These are phyloP conservation scores for Coremacera marginata DNA, from an alignment of 2,888 invertebrate species.

Conservation along the genomic window DNA sequence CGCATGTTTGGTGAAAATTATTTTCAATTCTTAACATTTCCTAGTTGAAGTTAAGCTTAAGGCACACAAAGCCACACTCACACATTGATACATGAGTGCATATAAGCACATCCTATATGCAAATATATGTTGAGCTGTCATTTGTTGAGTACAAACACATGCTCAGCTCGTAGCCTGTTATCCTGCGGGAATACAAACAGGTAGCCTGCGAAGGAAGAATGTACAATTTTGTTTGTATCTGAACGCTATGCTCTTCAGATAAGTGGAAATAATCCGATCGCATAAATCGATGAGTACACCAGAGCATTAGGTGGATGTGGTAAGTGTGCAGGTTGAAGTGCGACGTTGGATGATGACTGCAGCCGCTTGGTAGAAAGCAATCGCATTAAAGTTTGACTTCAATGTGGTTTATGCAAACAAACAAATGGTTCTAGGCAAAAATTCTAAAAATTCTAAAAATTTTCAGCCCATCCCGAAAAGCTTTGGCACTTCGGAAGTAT, in stretches of 20 bases:
- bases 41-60: background rate
- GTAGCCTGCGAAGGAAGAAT: background rate
- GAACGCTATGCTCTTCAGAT: background rate
- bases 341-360: background rate
- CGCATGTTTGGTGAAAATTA: background rate
- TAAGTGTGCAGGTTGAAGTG: background rate
- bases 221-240: background rate
- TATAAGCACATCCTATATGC: background rate
- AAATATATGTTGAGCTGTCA: background rate
- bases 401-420: background rate
- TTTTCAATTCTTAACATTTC: constrained; percentile 7
- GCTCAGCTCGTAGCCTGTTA: background rate
- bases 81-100: background rate
- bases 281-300: constrained; percentile 17
- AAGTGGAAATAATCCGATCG: constrained; percentile 30
- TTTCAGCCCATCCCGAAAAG: background rate
- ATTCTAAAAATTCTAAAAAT: background rate
- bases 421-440: background rate
- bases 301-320: background rate
- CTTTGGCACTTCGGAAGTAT: background rate
- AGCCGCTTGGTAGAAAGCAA: background rate
- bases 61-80: background rate
- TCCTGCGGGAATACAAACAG: background rate
- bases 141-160: background rate
- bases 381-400: constrained; percentile 6